Evolutionary conservation across 2,888 invertebrate genomes (phyloP).

Genomic region (Rhorus exstirpatorius): DNA sequence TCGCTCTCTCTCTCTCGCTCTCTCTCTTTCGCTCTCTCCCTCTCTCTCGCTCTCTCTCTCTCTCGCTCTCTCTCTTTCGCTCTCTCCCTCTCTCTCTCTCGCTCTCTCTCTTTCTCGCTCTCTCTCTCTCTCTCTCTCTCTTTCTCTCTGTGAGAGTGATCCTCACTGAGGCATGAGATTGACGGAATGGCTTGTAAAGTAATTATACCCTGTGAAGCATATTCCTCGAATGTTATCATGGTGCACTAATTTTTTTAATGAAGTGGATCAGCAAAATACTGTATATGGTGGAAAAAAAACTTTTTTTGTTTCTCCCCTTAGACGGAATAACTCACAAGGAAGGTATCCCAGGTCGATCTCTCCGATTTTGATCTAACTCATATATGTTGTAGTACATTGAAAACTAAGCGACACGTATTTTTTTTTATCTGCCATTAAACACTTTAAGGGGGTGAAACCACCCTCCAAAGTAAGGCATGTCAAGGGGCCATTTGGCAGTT

Average conservation of each 20-base stretch:
- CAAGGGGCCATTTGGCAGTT: too few relatives aligned
- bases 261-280: neutral
- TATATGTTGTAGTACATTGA: too few relatives aligned
- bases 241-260: constrained; percentile 3
- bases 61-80: neutral
- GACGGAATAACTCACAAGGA: neutral
- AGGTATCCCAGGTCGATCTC: too few relatives aligned
- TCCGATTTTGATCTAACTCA: too few relatives aligned
- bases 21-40: neutral
- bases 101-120: neutral
- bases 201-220: neutral
- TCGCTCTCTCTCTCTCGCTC: neutral
- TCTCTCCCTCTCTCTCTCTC: neutral
- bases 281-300: neutral
- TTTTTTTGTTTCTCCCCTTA: neutral
- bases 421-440: too few relatives aligned
- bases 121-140: neutral
- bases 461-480: too few relatives aligned
- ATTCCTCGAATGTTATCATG: neutral
- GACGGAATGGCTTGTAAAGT: constrained; percentile 21
- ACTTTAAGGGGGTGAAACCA: too few relatives aligned
- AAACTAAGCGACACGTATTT: too few relatives aligned
- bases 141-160: neutral
- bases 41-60: neutral
- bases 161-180: constrained; percentile 4